Percentiles rank a stretch among this genome's conserved stretches.
Conservation (phyloP, 1,140 invertebrate species). For the Berghia stephanieae region DNA sequence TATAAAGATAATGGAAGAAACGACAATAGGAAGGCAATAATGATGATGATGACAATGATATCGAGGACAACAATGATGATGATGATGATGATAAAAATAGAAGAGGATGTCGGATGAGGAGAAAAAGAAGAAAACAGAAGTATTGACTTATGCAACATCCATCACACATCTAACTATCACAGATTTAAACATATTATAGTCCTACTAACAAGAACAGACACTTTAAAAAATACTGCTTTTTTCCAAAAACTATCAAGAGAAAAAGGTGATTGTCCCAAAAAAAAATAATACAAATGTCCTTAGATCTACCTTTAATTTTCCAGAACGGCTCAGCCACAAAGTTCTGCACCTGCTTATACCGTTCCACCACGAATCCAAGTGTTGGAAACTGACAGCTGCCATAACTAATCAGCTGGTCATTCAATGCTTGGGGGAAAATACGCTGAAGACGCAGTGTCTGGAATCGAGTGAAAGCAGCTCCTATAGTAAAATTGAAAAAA, state of each 20-base stretch:
- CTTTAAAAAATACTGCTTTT: too few relatives aligned
- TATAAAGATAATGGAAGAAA: too few relatives aligned
- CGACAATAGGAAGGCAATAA: too few relatives aligned
- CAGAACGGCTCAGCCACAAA: conserved; percentile 98
- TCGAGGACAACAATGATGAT: too few relatives aligned
- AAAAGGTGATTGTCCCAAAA: neutral
- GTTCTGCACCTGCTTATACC: conserved; percentile 97
- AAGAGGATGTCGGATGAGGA: too few relatives aligned
- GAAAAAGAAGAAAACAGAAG: too few relatives aligned
- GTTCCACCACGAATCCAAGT: conserved; percentile 97
- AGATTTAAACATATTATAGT: too few relatives aligned
- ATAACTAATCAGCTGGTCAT: conserved; percentile 90
- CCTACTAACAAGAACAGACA: too few relatives aligned
- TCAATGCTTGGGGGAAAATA: conserved; percentile 79
- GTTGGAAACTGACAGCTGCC: conserved; percentile 99
- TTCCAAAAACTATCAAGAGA: neutral
- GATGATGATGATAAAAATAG: too few relatives aligned
- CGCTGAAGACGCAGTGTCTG: conserved; percentile 91
- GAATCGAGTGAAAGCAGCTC: conserved; percentile 98
- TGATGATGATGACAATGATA: too few relatives aligned
- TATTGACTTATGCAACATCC: too few relatives aligned
- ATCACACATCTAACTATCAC: too few relatives aligned
- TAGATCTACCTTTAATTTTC: conserved; percentile 85
- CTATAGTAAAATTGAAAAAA: conserved; percentile 64
- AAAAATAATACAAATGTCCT: conserved; percentile 4